Conservation (phyloP, 2,888 invertebrate species). For the Clitarchus hookeri region DNA sequence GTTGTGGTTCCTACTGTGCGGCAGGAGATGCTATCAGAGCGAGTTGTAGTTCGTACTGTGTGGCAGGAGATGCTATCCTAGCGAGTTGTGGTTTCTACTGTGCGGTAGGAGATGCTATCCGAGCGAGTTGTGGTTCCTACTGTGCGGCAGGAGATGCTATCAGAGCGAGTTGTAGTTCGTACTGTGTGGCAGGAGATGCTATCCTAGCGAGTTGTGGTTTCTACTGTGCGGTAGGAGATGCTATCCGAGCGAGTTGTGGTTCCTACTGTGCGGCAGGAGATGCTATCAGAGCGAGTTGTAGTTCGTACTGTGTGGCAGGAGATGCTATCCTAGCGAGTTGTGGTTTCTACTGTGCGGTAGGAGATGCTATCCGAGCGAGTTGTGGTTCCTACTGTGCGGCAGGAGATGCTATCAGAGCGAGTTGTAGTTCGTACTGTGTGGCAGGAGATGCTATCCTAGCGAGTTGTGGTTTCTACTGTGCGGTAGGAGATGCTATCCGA, state of each 20-base stretch:
- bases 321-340: no score
- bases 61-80: constrained; percentile 76
- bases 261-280: constrained; percentile 63
- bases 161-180: no score
- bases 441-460: constrained; percentile 81
- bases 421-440: not conserved
- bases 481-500: constrained; percentile 76
- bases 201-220: no score
- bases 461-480: no score
- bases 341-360: constrained; percentile 54
- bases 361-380: no score
- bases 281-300: no score
- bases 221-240: constrained; percentile 67
- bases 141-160: constrained; percentile 72
- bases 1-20: not conserved
- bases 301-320: constrained; percentile 61
- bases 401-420: no score
- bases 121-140: no score
- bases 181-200: constrained; percentile 70
- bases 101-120: constrained; percentile 76
- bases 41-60: no score
- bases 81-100: no score
- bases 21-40: constrained; percentile 81
- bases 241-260: no score
- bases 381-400: constrained; percentile 30